Conservation (phyloP, 2,888 invertebrate genomes). For the Drosophila sordidula region DNA sequence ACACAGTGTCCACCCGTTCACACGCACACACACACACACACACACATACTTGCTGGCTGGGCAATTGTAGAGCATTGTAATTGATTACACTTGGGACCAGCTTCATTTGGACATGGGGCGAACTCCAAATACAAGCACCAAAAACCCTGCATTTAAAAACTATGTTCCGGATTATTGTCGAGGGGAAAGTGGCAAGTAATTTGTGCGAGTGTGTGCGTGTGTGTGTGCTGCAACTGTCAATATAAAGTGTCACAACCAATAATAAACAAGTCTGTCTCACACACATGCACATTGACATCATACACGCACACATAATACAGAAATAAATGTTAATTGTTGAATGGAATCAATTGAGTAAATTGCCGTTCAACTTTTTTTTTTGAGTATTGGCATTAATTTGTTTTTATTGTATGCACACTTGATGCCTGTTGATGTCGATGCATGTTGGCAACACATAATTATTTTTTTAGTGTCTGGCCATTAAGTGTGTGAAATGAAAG, state of each 20-base stretch:
- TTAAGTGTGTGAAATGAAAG: not conserved
- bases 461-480: conserved; percentile 31
- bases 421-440: conserved; percentile 16
- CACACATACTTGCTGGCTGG: not conserved
- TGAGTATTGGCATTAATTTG: conserved; percentile 41
- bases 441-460: conserved; percentile 26
- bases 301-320: conserved; percentile 28
- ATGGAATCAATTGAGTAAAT: conserved; percentile 56
- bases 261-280: conserved; percentile 38
- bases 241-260: conserved; percentile 57
- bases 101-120: conserved; percentile 42
- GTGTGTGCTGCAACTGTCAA: conserved; percentile 52
- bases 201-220: conserved; percentile 13
- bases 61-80: conserved; percentile 45
- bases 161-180: conserved; percentile 38
- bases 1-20: conserved; percentile 18
- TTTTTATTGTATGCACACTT: conserved; percentile 36
- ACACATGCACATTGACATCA: conserved; percentile 5
- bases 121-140: conserved; percentile 13
- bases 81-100: conserved; percentile 65
- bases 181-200: conserved; percentile 4
- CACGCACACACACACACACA: conserved; percentile 4
- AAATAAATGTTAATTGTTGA: conserved; percentile 57
- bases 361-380: conserved; percentile 46
- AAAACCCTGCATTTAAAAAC: conserved; percentile 48